Evolutionary conservation across 2,797 vertebrate species (phyloP).

Genomic region (Fundulus diaphanus): DNA sequence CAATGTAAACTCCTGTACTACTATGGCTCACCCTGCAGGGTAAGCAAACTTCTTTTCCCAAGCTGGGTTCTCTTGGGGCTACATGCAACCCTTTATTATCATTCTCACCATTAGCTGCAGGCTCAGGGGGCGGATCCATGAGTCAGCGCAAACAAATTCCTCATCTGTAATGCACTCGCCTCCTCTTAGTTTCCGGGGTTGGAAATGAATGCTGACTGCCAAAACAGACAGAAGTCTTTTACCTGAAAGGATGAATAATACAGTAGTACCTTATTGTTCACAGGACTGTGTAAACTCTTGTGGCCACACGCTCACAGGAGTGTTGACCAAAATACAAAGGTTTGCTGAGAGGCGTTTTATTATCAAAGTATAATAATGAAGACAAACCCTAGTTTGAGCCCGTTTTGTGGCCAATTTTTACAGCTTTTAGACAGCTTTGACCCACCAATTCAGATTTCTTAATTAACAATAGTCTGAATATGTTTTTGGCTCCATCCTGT

Average conservation of each 20-base stretch:
- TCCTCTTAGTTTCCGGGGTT: slow-evolving; percentile 41
- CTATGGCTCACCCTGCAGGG: slow-evolving; percentile 43
- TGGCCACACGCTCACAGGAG: slow-evolving; percentile 10
- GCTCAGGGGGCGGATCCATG: slow-evolving; percentile 56
- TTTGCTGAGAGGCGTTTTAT: slow-evolving; percentile 2
- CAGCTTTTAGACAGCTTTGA: background rate
- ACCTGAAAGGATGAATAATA: slow-evolving; percentile 41
- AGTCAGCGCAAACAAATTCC: slow-evolving; percentile 66
- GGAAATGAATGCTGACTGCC: slow-evolving; percentile 33
- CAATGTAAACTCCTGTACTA: slow-evolving; percentile 57
- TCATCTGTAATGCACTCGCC: slow-evolving; percentile 44
- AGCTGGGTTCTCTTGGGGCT: slow-evolving; percentile 41
- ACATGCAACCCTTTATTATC: slow-evolving; percentile 56
- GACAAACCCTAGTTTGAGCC: background rate
- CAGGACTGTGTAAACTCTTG: slow-evolving; percentile 50
- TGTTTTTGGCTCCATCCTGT: background rate
- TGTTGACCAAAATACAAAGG: slow-evolving; percentile 27
- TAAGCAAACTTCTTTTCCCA: slow-evolving; percentile 48
- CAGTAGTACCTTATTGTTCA: slow-evolving; percentile 44
- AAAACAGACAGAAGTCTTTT: slow-evolving; percentile 53
- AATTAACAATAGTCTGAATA: background rate
- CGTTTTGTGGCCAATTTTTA: background rate
- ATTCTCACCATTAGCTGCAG: slow-evolving; percentile 54
- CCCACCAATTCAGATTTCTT: background rate
- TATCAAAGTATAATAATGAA: slow-evolving; percentile 18